Evolutionary conservation across 2,797 vertebrate species (phyloP).

Genomic region (Onychomys leucogaster): DNA sequence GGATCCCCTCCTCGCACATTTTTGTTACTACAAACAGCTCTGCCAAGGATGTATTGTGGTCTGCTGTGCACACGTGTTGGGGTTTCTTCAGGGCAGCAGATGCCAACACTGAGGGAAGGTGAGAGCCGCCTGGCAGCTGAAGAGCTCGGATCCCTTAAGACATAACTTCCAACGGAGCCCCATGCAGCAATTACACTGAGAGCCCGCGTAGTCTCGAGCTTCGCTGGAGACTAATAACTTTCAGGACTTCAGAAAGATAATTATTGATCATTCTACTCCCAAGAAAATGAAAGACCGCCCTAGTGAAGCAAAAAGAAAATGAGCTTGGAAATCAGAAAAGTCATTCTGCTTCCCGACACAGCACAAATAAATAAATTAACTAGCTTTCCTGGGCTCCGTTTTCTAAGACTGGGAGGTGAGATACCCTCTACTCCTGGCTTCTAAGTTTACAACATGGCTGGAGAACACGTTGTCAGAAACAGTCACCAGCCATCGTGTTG

Average conservation of each 20-base stretch:
- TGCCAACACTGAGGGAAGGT: not conserved
- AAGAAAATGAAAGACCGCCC: slow-evolving; percentile 56
- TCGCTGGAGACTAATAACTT: slow-evolving; percentile 30
- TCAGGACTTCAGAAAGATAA: slow-evolving; percentile 56
- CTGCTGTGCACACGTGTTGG: not conserved
- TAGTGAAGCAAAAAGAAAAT: slow-evolving; percentile 13
- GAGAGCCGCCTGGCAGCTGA: not conserved
- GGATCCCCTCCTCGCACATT: not conserved
- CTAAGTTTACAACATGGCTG: not conserved
- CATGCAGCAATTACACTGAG: not conserved
- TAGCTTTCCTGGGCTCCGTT: not conserved
- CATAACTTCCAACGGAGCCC: not conserved
- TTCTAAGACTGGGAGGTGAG: slow-evolving; percentile 1
- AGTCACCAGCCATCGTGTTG: not conserved
- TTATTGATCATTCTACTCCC: slow-evolving; percentile 45
- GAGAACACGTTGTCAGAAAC: not conserved
- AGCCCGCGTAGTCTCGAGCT: not conserved
- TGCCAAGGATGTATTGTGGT: not conserved
- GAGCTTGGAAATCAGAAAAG: slow-evolving; percentile 8
- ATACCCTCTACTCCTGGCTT: not conserved
- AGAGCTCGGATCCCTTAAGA: slow-evolving; percentile 7
- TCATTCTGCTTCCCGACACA: not conserved
- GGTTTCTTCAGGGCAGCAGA: not conserved
- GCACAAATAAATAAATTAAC: slow-evolving; percentile 12
- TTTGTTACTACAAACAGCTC: not conserved